Evolutionary conservation across 2,797 vertebrate species (phyloP).

Genomic region (Trachops cirrhosus): DNA sequence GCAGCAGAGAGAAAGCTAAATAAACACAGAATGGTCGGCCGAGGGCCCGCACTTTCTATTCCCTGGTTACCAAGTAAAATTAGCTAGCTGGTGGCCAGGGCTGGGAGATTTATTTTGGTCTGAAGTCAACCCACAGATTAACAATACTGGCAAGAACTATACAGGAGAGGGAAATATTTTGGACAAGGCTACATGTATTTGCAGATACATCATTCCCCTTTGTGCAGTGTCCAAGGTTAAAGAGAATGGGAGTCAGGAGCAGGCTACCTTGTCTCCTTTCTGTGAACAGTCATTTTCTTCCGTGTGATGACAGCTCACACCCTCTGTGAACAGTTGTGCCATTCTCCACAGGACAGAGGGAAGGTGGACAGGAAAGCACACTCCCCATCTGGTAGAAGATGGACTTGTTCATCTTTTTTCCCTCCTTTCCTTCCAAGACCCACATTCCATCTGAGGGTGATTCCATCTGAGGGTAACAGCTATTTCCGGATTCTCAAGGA

Average conservation of each 20-base stretch:
- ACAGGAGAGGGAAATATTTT: conserved; percentile 62
- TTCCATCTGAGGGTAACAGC: conserved; percentile 61
- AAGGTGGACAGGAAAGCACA: background rate
- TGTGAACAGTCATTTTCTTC: background rate
- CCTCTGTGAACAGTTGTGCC: background rate
- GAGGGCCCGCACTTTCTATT: conserved; percentile 53
- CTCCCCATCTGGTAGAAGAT: background rate
- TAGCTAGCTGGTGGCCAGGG: conserved; percentile 36
- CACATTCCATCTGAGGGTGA: conserved; percentile 47
- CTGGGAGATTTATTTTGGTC: conserved; percentile 70
- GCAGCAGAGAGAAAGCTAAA: conserved; percentile 52
- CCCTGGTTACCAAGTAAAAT: conserved; percentile 65
- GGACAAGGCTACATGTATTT: conserved; percentile 38
- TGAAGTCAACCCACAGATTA: conserved; percentile 66
- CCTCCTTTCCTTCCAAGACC: conserved; percentile 21
- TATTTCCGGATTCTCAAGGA: conserved; percentile 66
- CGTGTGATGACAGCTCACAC: background rate
- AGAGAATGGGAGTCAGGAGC: background rate
- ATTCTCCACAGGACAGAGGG: background rate
- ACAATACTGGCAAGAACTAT: conserved; percentile 59
- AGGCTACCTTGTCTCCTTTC: background rate
- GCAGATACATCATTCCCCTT: conserved; percentile 41
- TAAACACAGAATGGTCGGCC: conserved; percentile 32
- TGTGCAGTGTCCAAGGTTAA: conserved; percentile 54
- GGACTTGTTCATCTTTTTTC: background rate